Evolutionary conservation across 1,140 invertebrate species (phyloP).

Genomic region (Leptinotarsa defecta): DNA sequence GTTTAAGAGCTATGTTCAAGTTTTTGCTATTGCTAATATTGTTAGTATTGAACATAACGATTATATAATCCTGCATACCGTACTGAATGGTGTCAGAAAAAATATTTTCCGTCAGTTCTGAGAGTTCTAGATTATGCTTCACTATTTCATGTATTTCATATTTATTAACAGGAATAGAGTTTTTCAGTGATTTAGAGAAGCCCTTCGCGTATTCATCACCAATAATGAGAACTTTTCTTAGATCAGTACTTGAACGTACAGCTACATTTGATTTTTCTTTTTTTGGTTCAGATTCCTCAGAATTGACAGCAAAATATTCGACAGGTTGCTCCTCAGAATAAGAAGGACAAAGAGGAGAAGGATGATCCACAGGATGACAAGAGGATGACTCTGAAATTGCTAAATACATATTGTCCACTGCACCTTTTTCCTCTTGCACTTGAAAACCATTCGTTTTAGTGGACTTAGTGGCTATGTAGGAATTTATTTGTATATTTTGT

Average conservation of each 20-base stretch:
- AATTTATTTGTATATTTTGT: not conserved
- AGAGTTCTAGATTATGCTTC: not conserved
- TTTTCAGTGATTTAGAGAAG: not conserved
- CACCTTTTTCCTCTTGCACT: not conserved
- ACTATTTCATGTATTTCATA: conserved; percentile 3
- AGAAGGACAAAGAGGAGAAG: not conserved
- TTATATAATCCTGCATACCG: not conserved
- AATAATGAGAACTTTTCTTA: not conserved
- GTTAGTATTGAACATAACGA: conserved; percentile 10
- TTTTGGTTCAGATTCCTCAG: not conserved
- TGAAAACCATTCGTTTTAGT: not conserved
- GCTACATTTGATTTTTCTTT: not conserved
- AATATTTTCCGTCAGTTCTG: conserved; percentile 5
- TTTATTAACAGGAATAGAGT: not conserved
- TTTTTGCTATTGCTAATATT: conserved; percentile 8
- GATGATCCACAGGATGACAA: not conserved
- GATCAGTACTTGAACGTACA: not conserved
- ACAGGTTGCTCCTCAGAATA: not conserved
- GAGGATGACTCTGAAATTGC: not conserved
- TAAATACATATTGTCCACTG: not conserved
- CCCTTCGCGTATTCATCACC: conserved; percentile 3
- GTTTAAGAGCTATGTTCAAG: not conserved
- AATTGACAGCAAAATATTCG: not conserved
- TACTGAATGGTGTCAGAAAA: not conserved
- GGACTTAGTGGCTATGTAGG: not conserved